Base-by-base conservation (phyloP, 2,888 invertebrate species). In the Craniophora ligustri region DNA sequence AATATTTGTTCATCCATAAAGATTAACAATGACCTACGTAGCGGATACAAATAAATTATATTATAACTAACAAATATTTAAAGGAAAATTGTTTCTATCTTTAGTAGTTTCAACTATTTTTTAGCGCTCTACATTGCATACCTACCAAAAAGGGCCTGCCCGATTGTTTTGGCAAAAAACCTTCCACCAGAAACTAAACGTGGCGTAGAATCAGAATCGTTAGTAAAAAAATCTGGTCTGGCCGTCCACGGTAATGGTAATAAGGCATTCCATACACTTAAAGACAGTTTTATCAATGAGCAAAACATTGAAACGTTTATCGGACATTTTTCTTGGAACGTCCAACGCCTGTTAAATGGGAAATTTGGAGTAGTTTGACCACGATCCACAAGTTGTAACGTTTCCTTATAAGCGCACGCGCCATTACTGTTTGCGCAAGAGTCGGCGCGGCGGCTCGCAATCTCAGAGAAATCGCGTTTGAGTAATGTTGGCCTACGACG, bases 341-440 rank as follows among this genome's bases (percentile, higher is more conserved):
- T 26, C 45, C 39, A 41, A 19, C 3, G 18, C 13, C 47, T 67
- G 67, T 66, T 75, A 76, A 70, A 64, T 57, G 51, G 65, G 48
- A 81, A 80, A 81, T 77, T 82, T 58, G 76, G 72, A 81, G 72
- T 74, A 77, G 75, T 77, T 78, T 70, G 68, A 67, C 72, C 74
- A 78, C 76, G 75, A 78, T 73, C 63, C 60, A 71, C 61, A 58
- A 67, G 45, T 58, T 54, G 56, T 49, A 58, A 63, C 68, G 73
- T 85, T 88, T 84, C 87, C 89, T 86, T 89, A 84, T 81, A 87
- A 81, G 86, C 67, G 67, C 72, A 81, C 69, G 76, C 69, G 76
- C 81, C 76, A 78, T 81, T 82, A 78, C 62, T 41, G 46, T 68
- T 89, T 88, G 78, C 84, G 82, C 79, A 87, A 87, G 72, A 73